Percentiles rank a stretch among this genome's conserved stretches.
phyloP scores from a whole-genome alignment of 2,797 vertebrate species.

The Petrocephalus schoutedeni region DNA sequence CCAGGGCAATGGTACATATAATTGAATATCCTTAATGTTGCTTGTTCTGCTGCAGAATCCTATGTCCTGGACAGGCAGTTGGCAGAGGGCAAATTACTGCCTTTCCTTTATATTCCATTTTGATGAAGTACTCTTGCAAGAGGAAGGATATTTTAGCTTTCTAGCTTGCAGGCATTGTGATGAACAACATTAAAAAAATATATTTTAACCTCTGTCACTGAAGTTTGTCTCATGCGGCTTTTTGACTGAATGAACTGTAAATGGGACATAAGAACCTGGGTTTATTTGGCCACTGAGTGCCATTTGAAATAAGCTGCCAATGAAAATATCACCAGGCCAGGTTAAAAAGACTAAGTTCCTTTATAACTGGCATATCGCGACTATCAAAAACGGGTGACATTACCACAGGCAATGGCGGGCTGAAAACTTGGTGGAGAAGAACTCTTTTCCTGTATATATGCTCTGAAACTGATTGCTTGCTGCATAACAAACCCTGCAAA shows the following conservation, averaged over 20 bases:
- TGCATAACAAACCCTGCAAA: background rate
- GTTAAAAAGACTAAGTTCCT: background rate
- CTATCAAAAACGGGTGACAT: background rate
- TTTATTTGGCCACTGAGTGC: background rate
- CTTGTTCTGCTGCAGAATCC: background rate
- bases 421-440: background rate
- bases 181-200: background rate
- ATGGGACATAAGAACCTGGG: background rate
- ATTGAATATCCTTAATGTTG: background rate
- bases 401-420: background rate
- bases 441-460: background rate
- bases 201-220: background rate
- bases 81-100: background rate
- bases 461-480: background rate
- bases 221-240: background rate
- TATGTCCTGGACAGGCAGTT: background rate
- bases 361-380: background rate
- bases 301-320: background rate
- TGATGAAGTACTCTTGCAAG: background rate
- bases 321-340: background rate
- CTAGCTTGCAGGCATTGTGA: background rate
- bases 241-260: background rate
- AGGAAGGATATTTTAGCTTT: background rate
- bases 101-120: background rate
- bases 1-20: background rate